Evolutionary conservation across 2,113 vertebrate species (phyloP).

Genomic region (Erinaceus europaeus): DNA sequence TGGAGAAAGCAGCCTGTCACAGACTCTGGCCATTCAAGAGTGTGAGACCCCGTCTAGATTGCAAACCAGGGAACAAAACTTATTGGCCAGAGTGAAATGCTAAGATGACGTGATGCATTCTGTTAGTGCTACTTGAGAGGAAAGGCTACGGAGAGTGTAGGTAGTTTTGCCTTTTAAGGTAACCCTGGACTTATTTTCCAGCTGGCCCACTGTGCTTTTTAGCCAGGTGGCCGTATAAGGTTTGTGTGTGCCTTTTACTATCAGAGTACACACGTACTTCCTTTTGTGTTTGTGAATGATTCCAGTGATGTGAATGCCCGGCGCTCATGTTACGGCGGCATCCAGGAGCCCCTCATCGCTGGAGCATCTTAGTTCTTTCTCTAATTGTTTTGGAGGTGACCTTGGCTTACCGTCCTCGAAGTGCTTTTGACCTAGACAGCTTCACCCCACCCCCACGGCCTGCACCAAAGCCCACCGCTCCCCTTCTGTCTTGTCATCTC

Average conservation of each 20-base stretch:
- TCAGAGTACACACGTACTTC: background rate
- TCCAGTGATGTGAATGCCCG: background rate
- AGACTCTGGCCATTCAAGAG: background rate
- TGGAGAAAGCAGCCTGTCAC: background rate
- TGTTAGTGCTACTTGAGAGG: background rate
- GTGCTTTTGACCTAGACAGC: too few species aligned
- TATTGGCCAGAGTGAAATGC: background rate
- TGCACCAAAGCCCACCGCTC: too few species aligned
- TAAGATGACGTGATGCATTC: background rate
- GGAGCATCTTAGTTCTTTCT: too few species aligned
- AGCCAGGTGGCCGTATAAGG: too few species aligned
- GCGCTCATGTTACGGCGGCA: rapidly evolving
- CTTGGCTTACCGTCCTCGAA: too few species aligned
- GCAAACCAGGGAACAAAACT: background rate
- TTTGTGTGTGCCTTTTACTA: background rate
- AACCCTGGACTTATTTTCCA: background rate
- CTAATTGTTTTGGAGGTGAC: too few species aligned
- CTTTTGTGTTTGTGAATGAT: background rate
- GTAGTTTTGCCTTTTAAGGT: background rate
- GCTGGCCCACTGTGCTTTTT: background rate
- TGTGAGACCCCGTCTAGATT: background rate
- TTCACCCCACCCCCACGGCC: too few species aligned
- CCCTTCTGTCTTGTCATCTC: too few species aligned
- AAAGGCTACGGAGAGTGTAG: too few species aligned
- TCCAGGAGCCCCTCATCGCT: too few species aligned